phyloP scores from a whole-genome alignment of 2,113 vertebrate species.

The Lonchura striata region DNA sequence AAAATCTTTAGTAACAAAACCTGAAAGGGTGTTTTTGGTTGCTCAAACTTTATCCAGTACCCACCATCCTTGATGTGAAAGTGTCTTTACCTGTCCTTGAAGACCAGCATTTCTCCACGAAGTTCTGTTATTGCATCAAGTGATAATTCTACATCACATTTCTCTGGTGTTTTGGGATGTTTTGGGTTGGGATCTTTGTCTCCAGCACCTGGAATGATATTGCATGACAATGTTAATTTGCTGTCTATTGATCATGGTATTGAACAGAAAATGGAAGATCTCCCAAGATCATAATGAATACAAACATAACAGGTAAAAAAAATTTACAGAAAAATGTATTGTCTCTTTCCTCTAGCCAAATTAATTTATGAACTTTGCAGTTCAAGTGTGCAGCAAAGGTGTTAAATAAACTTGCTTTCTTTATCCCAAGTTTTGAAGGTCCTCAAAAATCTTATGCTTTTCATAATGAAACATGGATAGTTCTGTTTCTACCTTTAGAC shows the following conservation, averaged over 20 bases:
- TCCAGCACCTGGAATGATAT: conserved; percentile 69
- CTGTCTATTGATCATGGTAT: neutral
- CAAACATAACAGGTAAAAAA: neutral
- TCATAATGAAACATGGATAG: neutral
- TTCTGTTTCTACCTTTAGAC: neutral
- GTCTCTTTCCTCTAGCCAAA: neutral
- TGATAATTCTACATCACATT: conserved; percentile 81
- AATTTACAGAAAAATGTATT: neutral
- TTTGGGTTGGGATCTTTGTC: conserved; percentile 72
- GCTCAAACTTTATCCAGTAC: neutral
- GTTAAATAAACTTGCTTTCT: neutral
- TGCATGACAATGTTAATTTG: neutral
- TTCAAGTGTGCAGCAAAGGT: neutral
- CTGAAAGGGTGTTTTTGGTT: neutral
- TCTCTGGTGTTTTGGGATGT: conserved; percentile 83
- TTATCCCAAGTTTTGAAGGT: neutral
- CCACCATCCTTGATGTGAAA: neutral
- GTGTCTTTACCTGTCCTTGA: conserved; percentile 85
- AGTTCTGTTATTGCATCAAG: conserved; percentile 87
- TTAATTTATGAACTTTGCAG: neutral
- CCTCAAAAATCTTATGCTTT: neutral
- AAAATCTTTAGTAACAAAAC: neutral
- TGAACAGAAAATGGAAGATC: neutral
- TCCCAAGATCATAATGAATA: neutral
- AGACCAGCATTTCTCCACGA: conserved; percentile 87